phyloP scores from a whole-genome alignment of 2,113 vertebrate genomes.

The Neodontobutis hainanensis region DNA sequence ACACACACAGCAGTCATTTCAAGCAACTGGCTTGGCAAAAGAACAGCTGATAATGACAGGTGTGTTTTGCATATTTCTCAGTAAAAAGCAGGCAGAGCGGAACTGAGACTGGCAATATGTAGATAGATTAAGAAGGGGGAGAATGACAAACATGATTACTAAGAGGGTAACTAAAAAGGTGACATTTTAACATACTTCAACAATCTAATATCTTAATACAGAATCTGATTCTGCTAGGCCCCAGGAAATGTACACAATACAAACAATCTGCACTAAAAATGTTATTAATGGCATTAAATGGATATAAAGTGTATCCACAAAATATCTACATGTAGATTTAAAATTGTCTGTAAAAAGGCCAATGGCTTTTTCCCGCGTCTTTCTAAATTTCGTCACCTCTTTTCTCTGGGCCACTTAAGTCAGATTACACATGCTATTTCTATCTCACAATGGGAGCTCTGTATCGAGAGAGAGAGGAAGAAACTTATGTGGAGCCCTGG shows the following conservation, averaged over 20 bases:
- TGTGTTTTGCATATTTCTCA: constrained; percentile 31
- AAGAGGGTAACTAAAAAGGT: constrained; percentile 17
- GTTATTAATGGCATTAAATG: too few species aligned
- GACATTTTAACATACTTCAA: background rate
- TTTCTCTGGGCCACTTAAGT: constrained; percentile 40
- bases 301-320: too few species aligned
- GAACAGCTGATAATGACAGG: constrained; percentile 59
- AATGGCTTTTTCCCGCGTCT: constrained; percentile 13
- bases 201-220: too few species aligned
- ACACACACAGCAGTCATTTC: background rate
- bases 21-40: constrained; percentile 39
- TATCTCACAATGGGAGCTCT: constrained; percentile 66
- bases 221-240: background rate
- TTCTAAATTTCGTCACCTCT: constrained; percentile 22
- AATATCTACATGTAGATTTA: too few species aligned
- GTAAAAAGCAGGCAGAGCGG: constrained; percentile 7
- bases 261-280: too few species aligned
- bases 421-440: constrained; percentile 60
- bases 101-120: constrained; percentile 18
- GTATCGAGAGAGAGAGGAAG: constrained; percentile 36
- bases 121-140: background rate
- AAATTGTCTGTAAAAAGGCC: background rate
- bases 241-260: background rate
- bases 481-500: constrained; percentile 60
- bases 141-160: constrained; percentile 13